Conservation (phyloP, 2,888 invertebrate genomes). For the Meiosimyza decipiens region DNA sequence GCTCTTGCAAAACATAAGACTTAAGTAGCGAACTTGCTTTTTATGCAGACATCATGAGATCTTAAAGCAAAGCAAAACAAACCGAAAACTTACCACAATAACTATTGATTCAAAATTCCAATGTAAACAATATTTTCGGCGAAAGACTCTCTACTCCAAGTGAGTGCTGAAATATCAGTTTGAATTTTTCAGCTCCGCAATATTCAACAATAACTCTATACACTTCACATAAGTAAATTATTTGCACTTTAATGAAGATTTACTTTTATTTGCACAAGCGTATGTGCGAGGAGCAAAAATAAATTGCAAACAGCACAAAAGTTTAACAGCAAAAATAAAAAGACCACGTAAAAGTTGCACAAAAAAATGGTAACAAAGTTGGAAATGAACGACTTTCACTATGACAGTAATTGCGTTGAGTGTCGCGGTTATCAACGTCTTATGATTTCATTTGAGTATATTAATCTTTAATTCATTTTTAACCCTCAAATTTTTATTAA, state of each 20-base stretch:
- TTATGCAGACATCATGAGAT: neutral
- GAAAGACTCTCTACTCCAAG: no score
- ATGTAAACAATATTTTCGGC: neutral
- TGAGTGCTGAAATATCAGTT: no score
- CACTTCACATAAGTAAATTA: no score
- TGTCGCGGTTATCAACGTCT: no score
- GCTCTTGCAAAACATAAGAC: neutral
- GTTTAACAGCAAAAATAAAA: neutral
- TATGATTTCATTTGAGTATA: no score
- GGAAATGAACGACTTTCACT: slow-evolving; percentile 22
- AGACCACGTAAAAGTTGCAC: neutral
- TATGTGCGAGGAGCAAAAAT: neutral
- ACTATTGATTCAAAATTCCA: neutral
- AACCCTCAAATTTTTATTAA: no score
- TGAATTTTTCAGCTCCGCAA: no score
- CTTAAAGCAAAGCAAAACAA: neutral
- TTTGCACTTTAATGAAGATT: neutral
- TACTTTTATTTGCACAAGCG: neutral
- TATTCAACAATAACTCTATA: no score
- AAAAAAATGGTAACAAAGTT: slow-evolving; percentile 11
- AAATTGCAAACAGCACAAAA: neutral
- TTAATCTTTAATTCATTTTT: no score
- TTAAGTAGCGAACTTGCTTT: slow-evolving; percentile 1
- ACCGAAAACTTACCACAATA: neutral
- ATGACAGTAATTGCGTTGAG: neutral